Percentiles rank a stretch among this genome's conserved stretches.
Conservation (phyloP, 1,140 invertebrate species). For the Drosophila pseudoobscura region DNA sequence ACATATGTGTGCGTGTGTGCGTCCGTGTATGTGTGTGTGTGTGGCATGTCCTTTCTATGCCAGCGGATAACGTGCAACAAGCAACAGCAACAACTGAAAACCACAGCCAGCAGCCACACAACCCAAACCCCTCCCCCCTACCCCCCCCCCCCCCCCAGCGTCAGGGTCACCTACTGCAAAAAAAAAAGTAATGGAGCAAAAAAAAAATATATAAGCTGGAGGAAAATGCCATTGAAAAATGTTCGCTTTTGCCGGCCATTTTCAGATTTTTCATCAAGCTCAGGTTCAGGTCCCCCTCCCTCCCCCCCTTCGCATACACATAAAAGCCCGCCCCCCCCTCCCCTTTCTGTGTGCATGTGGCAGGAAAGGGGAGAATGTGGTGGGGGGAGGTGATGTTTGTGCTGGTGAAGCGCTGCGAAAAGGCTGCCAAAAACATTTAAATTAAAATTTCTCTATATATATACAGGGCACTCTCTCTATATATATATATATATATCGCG, state of each 20-base stretch:
- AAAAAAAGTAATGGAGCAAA: conserved; percentile 1
- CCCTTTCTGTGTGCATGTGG: conserved; percentile 22
- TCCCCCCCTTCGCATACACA: conserved; percentile 16
- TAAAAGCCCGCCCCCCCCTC: conserved; percentile 57
- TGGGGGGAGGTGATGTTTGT: not conserved
- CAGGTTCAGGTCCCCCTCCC: conserved; percentile 11
- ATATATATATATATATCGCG: not conserved
- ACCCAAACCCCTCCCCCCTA: too few species aligned
- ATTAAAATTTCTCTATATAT: conserved; percentile 66
- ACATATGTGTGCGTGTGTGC: conserved; percentile 18
- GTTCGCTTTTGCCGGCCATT: conserved; percentile 64
- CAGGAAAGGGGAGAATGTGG: not conserved
- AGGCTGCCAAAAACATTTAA: conserved; percentile 80
- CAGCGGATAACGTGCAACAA: conserved; percentile 15
- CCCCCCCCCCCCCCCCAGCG: conserved; percentile 28
- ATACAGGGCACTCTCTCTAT: not conserved
- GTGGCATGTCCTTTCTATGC: conserved; percentile 33
- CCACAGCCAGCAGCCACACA: conserved; percentile 36
- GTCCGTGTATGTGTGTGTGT: conserved; percentile 29
- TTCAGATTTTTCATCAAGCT: conserved; percentile 74
- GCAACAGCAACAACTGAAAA: conserved; percentile 18
- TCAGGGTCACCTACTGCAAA: conserved; percentile 69
- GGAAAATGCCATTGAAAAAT: conserved; percentile 73
- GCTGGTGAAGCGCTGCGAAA: conserved; percentile 42
- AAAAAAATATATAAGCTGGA: conserved; percentile 15